Percentiles rank a stretch among this genome's conserved stretches.
These are phyloP conservation scores for Malurus alboscapulatus DNA, from an alignment of 2,113 vertebrate genomes.

Conservation along the genomic window DNA sequence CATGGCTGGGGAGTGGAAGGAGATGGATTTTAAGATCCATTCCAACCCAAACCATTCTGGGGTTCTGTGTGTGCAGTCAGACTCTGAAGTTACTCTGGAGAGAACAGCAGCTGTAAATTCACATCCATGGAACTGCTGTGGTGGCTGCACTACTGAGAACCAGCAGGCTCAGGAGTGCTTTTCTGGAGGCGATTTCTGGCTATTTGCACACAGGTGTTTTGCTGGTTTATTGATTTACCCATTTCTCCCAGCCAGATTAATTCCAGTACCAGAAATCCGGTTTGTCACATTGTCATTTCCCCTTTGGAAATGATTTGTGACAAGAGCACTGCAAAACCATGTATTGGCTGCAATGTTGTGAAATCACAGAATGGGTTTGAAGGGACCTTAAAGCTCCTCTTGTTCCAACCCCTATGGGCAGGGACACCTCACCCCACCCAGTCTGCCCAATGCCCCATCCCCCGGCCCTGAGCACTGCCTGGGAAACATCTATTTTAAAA, in stretches of 20 bases:
- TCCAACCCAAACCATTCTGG: neutral
- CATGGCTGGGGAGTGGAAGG: accelerated
- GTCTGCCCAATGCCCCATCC: neutral
- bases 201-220: neutral
- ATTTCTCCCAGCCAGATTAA: conserved; percentile 48
- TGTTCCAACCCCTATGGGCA: accelerated
- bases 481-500: neutral
- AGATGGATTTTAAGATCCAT: neutral
- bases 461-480: neutral
- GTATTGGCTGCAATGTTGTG: neutral
- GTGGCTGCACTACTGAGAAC: neutral
- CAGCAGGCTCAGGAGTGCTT: neutral
- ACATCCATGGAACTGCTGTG: neutral
- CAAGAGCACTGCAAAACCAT: neutral
- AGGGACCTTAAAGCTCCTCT: neutral
- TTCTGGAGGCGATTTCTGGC: neutral
- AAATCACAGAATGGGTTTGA: neutral
- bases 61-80: neutral
- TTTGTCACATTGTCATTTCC: conserved; percentile 55
- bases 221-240: conserved; percentile 56
- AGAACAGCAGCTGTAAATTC: neutral
- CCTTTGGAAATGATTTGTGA: conserved; percentile 59
- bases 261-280: conserved; percentile 59
- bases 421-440: neutral
- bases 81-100: neutral